Percentiles rank a stretch among this genome's conserved stretches.
Evolutionary conservation across 2,113 vertebrate species (phyloP).

Genomic region (Salvelinus fontinalis): DNA sequence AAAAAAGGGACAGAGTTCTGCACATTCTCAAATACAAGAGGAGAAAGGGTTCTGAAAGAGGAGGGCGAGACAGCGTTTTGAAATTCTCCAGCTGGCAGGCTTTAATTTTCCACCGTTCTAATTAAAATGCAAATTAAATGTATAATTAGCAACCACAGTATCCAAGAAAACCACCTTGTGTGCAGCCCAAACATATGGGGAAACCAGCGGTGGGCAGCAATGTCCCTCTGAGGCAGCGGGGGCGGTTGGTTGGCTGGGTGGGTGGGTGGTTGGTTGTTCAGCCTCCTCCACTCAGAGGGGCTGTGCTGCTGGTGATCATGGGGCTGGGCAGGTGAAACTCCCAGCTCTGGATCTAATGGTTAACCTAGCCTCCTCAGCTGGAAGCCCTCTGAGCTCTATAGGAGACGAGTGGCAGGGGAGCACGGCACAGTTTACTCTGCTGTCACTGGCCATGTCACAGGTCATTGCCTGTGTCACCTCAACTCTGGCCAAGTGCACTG

Average conservation of each 20-base stretch:
- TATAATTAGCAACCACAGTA: conserved; percentile 99
- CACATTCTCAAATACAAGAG: conserved; percentile 79
- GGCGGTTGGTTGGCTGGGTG: conserved; percentile 54
- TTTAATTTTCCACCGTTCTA: conserved; percentile 99
- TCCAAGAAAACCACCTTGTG: conserved; percentile 97
- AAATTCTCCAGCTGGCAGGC: conserved; percentile 99
- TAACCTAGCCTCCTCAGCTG: conserved; percentile 61
- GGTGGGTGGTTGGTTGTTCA: conserved; percentile 42
- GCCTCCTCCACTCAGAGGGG: conserved; percentile 24
- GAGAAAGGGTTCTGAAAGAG: conserved; percentile 49
- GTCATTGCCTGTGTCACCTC: conserved; percentile 82
- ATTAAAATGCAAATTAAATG: conserved; percentile 99
- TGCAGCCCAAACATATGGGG: conserved; percentile 95
- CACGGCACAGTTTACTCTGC: conserved; percentile 74
- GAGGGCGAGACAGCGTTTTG: conserved; percentile 83
- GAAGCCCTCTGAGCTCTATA: conserved; percentile 53
- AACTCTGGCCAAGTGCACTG: conserved; percentile 74
- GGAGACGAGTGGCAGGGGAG: conserved; percentile 65
- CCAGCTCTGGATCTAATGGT: conserved; percentile 22
- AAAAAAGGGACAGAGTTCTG: conserved; percentile 78
- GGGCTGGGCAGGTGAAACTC: conserved; percentile 38
- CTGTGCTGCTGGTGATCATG: conserved; percentile 37
- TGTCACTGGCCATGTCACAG: conserved; percentile 88
- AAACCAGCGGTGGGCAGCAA: conserved; percentile 76
- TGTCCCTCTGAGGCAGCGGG: conserved; percentile 62